Conservation (phyloP, 2,797 vertebrate genomes). For the Champsocephalus gunnari region DNA sequence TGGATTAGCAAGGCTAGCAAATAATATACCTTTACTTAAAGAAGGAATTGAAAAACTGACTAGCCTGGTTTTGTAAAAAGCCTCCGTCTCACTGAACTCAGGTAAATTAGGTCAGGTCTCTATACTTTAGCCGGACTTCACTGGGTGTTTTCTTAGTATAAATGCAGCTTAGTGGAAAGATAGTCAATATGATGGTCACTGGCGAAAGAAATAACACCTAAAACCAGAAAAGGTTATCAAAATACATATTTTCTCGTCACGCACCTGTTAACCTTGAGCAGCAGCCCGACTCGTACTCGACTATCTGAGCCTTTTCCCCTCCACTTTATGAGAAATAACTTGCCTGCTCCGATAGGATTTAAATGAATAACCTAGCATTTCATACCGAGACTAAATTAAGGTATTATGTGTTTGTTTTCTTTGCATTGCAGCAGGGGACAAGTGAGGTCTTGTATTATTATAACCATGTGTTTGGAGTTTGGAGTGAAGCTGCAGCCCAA, state of each 20-base stretch:
- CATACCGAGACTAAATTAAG: conserved; percentile 49
- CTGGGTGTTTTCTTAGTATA: not conserved
- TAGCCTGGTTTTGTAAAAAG: no score
- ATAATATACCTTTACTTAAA: no score
- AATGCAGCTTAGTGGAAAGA: not conserved
- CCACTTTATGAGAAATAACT: no score
- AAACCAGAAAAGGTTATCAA: not conserved
- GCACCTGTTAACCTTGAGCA: conserved; percentile 45
- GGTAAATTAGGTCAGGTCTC: not conserved
- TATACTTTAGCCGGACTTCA: conserved; percentile 19
- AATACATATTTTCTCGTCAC: conserved; percentile 1
- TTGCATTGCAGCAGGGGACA: conserved; percentile 26
- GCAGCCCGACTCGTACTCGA: conserved; percentile 12
- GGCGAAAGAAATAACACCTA: not conserved
- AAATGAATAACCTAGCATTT: conserved; percentile 36
- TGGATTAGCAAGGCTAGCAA: no score
- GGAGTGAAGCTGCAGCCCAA: conserved; percentile 31
- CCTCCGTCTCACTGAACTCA: no score
- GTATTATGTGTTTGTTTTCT: conserved; percentile 55
- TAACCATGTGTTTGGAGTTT: conserved; percentile 57
- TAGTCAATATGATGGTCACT: not conserved
- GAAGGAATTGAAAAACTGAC: no score
- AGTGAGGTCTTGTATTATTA: conserved; percentile 37
- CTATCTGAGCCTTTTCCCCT: not conserved
- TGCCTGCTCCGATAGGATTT: conserved; percentile 32